These are phyloP conservation scores for Pangasius sanitwongsei DNA, from an alignment of 2,797 vertebrate species.

Conservation along the genomic window DNA sequence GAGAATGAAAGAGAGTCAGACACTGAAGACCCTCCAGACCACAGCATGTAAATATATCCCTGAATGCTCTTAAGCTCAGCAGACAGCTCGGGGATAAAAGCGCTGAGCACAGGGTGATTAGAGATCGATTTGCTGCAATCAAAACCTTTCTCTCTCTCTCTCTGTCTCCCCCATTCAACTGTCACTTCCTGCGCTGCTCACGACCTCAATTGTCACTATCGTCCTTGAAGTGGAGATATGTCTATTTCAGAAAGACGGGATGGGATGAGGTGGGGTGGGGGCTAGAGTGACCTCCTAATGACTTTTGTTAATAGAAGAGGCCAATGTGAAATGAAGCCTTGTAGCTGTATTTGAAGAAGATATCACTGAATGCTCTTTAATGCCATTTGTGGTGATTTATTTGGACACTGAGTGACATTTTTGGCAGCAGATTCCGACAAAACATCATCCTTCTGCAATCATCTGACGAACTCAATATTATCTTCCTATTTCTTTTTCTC, in stretches of 20 bases:
- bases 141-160: slow-evolving; percentile 66
- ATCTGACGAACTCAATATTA: slow-evolving; percentile 49
- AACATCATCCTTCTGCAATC: slow-evolving; percentile 30
- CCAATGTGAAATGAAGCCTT: slow-evolving; percentile 52
- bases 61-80: slow-evolving; percentile 71
- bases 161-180: slow-evolving; percentile 54
- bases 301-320: slow-evolving; percentile 65
- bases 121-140: slow-evolving; percentile 82
- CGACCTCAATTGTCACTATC: slow-evolving; percentile 70
- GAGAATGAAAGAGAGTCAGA: slow-evolving; percentile 53
- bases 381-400: slow-evolving; percentile 43
- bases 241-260: slow-evolving; percentile 56
- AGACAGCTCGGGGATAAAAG: slow-evolving; percentile 76
- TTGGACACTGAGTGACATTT: slow-evolving; percentile 10
- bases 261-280: slow-evolving; percentile 35
- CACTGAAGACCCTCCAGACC: slow-evolving; percentile 65
- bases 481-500: slow-evolving; percentile 8
- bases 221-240: slow-evolving; percentile 42
- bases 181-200: slow-evolving; percentile 63
- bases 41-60: slow-evolving; percentile 78
- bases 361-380: slow-evolving; percentile 28
- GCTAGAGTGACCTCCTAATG: slow-evolving; percentile 56
- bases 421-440: slow-evolving; percentile 27
- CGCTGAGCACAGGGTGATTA: slow-evolving; percentile 76
- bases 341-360: slow-evolving; percentile 45